Evolutionary conservation across 1,140 invertebrate species (phyloP).

Genomic region (Polyergus mexicanus): DNA sequence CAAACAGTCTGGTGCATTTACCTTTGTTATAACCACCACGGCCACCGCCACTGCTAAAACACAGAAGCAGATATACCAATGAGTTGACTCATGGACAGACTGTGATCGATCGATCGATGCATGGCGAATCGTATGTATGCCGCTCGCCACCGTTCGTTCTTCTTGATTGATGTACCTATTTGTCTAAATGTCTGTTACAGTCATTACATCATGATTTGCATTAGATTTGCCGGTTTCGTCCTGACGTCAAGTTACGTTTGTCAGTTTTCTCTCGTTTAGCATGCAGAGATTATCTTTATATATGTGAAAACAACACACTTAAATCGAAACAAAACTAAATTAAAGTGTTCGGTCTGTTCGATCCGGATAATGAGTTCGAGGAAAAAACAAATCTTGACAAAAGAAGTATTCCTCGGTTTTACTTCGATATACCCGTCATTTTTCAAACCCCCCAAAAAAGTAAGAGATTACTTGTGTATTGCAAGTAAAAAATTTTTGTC

Average conservation of each 20-base stretch:
- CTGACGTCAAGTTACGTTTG: constrained; percentile 84
- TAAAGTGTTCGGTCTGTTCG: constrained; percentile 5
- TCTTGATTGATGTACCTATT: constrained; percentile 88
- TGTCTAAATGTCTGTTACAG: constrained; percentile 87
- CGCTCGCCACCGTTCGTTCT: constrained; percentile 88
- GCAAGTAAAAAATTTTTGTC: constrained; percentile 2
- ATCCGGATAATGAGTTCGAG: constrained; percentile 27
- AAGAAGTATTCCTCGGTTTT: constrained; percentile 17
- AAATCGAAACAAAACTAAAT: background rate
- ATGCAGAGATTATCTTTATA: constrained; percentile 70
- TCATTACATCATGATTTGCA: constrained; percentile 77
- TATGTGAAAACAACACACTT: constrained; percentile 20
- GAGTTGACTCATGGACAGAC: constrained; percentile 87
- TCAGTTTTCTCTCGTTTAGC: constrained; percentile 68
- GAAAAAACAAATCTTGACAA: constrained; percentile 13
- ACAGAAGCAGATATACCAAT: constrained; percentile 90
- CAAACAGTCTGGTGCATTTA: constrained; percentile 91
- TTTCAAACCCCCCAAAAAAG: constrained; percentile 13
- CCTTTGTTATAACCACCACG: constrained; percentile 95
- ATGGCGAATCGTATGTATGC: constrained; percentile 89
- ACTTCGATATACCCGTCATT: background rate
- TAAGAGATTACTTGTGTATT: constrained; percentile 61
- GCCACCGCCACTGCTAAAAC: constrained; percentile 94
- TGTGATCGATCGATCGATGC: constrained; percentile 90
- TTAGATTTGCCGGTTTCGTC: constrained; percentile 62